Percentiles rank a stretch among this genome's conserved stretches.
phyloP scores from a whole-genome alignment of 2,797 vertebrate species.

The Pogoniulus pusillus region DNA sequence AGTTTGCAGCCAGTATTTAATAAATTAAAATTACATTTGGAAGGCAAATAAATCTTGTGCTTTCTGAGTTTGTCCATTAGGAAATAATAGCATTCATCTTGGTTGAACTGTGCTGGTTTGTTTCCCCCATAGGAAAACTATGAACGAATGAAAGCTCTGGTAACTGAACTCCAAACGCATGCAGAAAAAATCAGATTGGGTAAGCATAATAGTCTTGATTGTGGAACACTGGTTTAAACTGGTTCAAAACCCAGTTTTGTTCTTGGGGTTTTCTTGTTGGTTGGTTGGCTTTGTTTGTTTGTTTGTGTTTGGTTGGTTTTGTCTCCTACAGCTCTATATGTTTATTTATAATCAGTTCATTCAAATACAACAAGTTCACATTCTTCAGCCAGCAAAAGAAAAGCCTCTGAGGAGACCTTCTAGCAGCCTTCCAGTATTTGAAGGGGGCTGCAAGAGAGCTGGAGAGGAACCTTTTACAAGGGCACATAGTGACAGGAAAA shows the following conservation, averaged over 20 bases:
- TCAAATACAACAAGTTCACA: not conserved
- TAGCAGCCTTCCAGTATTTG: too few relatives aligned
- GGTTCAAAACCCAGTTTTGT: not conserved
- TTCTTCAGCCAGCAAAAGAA: too few relatives aligned
- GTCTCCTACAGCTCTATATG: rapidly evolving
- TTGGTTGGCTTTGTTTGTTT: too few relatives aligned
- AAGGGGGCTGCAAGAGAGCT: too few relatives aligned
- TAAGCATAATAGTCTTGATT: constrained; percentile 60
- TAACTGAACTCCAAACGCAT: constrained; percentile 83
- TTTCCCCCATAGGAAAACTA: constrained; percentile 89
- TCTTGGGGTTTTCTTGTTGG: not conserved
- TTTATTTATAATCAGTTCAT: not conserved
- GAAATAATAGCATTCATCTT: not conserved
- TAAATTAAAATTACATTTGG: not conserved
- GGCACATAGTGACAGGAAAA: too few relatives aligned
- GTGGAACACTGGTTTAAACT: not conserved
- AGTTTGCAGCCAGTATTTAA: not conserved
- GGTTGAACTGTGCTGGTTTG: not conserved
- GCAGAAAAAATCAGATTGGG: constrained; percentile 89
- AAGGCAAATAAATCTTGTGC: not conserved
- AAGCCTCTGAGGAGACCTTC: too few relatives aligned
- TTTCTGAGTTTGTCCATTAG: not conserved
- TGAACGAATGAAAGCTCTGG: constrained; percentile 89
- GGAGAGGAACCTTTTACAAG: too few relatives aligned
- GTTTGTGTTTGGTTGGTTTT: too few relatives aligned